phyloP scores from a whole-genome alignment of 2,797 vertebrate genomes.

The Macropus fuliginosus region DNA sequence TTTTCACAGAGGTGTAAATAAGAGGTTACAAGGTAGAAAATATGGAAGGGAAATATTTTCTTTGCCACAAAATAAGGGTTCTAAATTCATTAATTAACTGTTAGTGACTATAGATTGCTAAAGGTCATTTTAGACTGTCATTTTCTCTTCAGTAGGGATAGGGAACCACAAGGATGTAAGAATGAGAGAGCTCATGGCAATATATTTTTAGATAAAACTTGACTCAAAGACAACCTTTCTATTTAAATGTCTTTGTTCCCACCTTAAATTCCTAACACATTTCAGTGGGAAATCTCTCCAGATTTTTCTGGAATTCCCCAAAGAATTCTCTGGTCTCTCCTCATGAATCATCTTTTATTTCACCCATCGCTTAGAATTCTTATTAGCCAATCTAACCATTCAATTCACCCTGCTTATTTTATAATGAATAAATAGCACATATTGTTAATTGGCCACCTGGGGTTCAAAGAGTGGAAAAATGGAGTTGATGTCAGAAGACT shows the following conservation, averaged over 20 bases:
- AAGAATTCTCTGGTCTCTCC: background rate
- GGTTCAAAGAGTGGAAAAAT: conserved; percentile 42
- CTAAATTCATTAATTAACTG: background rate
- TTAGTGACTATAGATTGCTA: background rate
- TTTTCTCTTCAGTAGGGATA: conserved; percentile 3
- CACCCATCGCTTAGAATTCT: conserved; percentile 51
- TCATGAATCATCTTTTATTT: conserved; percentile 38
- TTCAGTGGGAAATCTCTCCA: conserved; percentile 10
- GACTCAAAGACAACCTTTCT: background rate
- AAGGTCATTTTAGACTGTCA: background rate
- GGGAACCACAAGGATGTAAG: background rate
- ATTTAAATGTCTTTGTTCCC: conserved; percentile 9
- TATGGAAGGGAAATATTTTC: background rate
- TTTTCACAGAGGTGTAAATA: background rate
- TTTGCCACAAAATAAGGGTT: background rate
- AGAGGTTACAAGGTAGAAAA: background rate
- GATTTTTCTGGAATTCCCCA: conserved; percentile 22
- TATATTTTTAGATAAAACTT: conserved; percentile 15
- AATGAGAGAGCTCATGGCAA: background rate
- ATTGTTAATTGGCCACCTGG: conserved; percentile 68
- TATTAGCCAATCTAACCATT: conserved; percentile 31
- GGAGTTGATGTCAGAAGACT: conserved; percentile 24
- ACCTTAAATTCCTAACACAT: conserved; percentile 18
- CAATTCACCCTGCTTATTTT: conserved; percentile 46
- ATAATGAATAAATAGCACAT: conserved; percentile 55